These are phyloP conservation scores for Oostethus manadensis DNA, from an alignment of 2,113 vertebrate species.

Conservation along the genomic window DNA sequence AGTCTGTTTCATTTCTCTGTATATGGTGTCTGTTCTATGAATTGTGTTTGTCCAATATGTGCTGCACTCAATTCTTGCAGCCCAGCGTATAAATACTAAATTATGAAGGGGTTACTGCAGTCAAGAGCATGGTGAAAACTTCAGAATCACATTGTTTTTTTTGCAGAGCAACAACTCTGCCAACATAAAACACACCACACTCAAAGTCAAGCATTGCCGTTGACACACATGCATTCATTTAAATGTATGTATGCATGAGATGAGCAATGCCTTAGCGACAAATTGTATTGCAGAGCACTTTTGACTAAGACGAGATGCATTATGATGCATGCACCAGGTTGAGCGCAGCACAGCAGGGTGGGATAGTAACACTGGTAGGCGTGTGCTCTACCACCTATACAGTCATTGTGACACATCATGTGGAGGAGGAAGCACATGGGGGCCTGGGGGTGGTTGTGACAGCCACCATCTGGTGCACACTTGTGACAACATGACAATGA, in stretches of 20 bases:
- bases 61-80: not conserved
- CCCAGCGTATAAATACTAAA: not conserved
- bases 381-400: conserved; percentile 30
- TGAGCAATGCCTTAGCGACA: not conserved
- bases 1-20: not conserved
- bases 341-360: conserved; percentile 11
- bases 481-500: conserved; percentile 51
- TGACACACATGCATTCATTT: no score
- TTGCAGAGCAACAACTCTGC: no score
- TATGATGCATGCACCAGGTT: conserved; percentile 30
- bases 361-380: conserved; percentile 24
- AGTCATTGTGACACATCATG: conserved; percentile 43
- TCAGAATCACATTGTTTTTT: no score
- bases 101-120: no score
- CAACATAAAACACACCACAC: no score
- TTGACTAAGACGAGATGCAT: conserved; percentile 43
- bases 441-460: conserved; percentile 31
- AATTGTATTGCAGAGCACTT: conserved; percentile 2
- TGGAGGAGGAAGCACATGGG: conserved; percentile 29
- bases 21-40: no score
- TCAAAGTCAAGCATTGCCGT: no score
- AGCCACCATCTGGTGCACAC: conserved; percentile 60
- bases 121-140: not conserved
- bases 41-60: not conserved
- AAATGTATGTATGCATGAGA: no score